A percentile compares a stretch with the other conserved stretches of the same genome.
Conservation (phyloP, 1,140 invertebrate genomes). For the Dinoponera quadriceps region DNA sequence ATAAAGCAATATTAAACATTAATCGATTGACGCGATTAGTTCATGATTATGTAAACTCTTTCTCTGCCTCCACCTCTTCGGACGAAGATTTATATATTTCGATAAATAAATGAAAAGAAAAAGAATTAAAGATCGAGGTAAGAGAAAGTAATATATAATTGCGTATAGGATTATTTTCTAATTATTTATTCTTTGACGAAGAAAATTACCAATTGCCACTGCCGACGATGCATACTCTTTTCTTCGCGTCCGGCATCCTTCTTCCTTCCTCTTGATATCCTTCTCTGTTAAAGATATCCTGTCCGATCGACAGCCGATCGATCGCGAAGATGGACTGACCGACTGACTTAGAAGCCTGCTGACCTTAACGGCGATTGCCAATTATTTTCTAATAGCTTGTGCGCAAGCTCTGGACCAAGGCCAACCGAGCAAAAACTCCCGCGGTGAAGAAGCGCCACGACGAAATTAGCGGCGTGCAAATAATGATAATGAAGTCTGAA, state of each 20-base stretch:
- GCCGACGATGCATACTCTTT: constrained; percentile 88
- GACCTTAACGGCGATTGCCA: constrained; percentile 78
- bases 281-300: not conserved
- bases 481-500: constrained; percentile 72
- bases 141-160: not conserved
- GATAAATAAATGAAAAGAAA: constrained; percentile 1
- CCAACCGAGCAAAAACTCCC: constrained; percentile 75
- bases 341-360: constrained; percentile 78
- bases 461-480: constrained; percentile 80
- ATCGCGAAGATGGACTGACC: constrained; percentile 69
- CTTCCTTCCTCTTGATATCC: not conserved
- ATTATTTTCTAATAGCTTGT: constrained; percentile 76
- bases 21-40: too few relatives aligned
- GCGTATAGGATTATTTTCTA: not conserved
- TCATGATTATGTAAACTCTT: too few relatives aligned
- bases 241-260: constrained; percentile 78
- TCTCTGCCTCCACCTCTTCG: too few relatives aligned
- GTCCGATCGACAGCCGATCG: constrained; percentile 44
- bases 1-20: too few relatives aligned
- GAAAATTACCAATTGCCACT: constrained; percentile 89
- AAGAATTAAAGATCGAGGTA: not conserved
- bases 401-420: constrained; percentile 80
- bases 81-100: too few relatives aligned
- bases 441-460: constrained; percentile 68
- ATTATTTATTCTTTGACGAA: not conserved